phyloP scores from a whole-genome alignment of 2,113 vertebrate genomes.

The Pseudorhombus dupliciocellatus region DNA sequence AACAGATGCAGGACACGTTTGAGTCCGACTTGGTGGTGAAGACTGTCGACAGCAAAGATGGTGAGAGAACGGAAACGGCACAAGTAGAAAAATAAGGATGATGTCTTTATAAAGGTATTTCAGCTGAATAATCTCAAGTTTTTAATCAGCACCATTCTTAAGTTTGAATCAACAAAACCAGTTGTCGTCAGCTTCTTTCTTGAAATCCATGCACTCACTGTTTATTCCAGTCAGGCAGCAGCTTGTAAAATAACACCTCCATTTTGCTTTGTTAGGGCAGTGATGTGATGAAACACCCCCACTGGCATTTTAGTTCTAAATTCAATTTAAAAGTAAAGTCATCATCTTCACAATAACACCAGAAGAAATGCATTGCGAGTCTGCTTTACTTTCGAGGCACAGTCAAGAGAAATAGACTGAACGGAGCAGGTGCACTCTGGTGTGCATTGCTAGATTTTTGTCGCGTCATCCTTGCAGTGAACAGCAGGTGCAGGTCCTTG shows the following conservation, averaged over 20 bases:
- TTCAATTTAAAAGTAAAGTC: conserved; percentile 26
- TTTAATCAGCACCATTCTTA: conserved; percentile 2
- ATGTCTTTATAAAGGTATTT: background rate
- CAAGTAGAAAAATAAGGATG: background rate
- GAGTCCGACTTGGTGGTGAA: conserved; percentile 89
- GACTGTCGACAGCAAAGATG: conserved; percentile 93
- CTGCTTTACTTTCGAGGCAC: background rate
- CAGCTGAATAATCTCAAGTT: background rate
- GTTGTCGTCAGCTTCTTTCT: background rate
- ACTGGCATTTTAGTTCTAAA: conserved; percentile 12
- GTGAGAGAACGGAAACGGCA: conserved; percentile 80
- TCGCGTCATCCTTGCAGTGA: conserved; percentile 22
- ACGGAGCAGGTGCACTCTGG: conserved; percentile 40
- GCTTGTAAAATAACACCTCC: conserved; percentile 10
- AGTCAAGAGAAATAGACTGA: conserved; percentile 25
- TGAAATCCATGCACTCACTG: background rate
- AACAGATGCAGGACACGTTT: conserved; percentile 91
- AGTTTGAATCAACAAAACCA: background rate
- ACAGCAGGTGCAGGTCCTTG: conserved; percentile 47
- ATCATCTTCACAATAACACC: conserved; percentile 11
- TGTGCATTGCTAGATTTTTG: conserved; percentile 27
- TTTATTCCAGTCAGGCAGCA: conserved; percentile 5
- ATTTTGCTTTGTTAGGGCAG: conserved; percentile 10
- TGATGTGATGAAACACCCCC: conserved; percentile 8
- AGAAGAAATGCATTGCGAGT: conserved; percentile 1